These are phyloP conservation scores for Galbula dea DNA, from an alignment of 2,113 vertebrate genomes.

Conservation along the genomic window DNA sequence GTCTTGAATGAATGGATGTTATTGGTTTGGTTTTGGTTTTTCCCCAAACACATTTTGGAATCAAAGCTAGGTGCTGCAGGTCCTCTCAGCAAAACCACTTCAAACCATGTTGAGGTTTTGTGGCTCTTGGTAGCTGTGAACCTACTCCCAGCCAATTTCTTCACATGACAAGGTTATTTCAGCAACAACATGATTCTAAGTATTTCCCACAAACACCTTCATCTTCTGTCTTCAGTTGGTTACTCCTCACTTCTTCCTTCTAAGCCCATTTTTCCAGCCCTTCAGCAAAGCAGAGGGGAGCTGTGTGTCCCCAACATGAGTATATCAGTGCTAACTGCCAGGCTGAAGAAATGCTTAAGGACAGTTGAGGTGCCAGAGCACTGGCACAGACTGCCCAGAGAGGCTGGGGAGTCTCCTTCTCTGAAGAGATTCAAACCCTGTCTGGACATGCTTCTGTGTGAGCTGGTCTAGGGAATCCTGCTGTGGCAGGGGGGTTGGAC, in stretches of 20 bases:
- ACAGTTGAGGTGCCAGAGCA: too few relatives aligned
- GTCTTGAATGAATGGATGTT: not conserved
- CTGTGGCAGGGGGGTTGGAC: too few relatives aligned
- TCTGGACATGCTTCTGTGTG: too few relatives aligned
- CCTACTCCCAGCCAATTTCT: not conserved
- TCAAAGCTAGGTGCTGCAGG: not conserved
- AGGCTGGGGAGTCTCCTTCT: too few relatives aligned
- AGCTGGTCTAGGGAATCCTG: too few relatives aligned
- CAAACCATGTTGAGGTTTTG: not conserved
- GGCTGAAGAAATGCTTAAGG: not conserved
- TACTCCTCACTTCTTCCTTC: not conserved
- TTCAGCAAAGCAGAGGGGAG: not conserved
- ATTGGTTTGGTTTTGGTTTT: not conserved
- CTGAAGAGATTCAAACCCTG: too few relatives aligned
- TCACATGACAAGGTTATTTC: not conserved
- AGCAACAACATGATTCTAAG: not conserved
- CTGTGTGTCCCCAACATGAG: not conserved
- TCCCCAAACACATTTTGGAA: not conserved
- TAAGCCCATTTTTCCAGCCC: not conserved
- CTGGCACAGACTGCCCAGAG: too few relatives aligned
- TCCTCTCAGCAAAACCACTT: not conserved
- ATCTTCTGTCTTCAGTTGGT: not conserved
- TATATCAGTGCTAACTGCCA: not conserved
- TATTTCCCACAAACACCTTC: not conserved
- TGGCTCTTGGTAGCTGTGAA: not conserved